Percentiles rank a stretch among this genome's conserved stretches.
phyloP scores from a whole-genome alignment of 2,797 vertebrate genomes.

The Sebastes glaucus region DNA sequence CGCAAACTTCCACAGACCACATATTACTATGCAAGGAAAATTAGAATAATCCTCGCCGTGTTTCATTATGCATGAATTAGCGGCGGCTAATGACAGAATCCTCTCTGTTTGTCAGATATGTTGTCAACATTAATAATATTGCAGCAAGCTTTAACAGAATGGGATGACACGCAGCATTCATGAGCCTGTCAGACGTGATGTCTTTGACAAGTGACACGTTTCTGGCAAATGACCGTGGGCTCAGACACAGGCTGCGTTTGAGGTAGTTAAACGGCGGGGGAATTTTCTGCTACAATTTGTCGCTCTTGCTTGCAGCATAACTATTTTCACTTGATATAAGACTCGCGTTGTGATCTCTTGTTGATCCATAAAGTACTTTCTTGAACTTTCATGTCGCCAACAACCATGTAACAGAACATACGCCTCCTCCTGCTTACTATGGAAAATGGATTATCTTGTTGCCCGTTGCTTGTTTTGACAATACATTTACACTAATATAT shows the following conservation, averaged over 20 bases:
- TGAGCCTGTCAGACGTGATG: constrained; percentile 47
- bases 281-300: constrained; percentile 20
- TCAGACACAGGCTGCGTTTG: background rate
- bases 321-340: constrained; percentile 5
- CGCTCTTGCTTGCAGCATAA: constrained; percentile 28
- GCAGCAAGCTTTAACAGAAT: constrained; percentile 49
- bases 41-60: constrained; percentile 75
- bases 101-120: constrained; percentile 66
- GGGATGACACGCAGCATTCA: constrained; percentile 61
- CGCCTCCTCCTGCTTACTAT: background rate
- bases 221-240: constrained; percentile 44
- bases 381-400: background rate
- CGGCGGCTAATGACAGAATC: constrained; percentile 71
- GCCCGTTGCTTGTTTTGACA: constrained; percentile 18
- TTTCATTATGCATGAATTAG: constrained; percentile 77
- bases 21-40: constrained; percentile 65
- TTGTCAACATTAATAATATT: constrained; percentile 70
- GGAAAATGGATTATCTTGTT: constrained; percentile 37
- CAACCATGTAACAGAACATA: background rate
- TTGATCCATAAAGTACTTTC: constrained; percentile 5
- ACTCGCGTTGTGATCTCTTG: background rate
- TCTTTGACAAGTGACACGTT: constrained; percentile 47
- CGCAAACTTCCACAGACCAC: constrained; percentile 67
- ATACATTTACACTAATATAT: constrained; percentile 18
- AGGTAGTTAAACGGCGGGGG: constrained; percentile 5